These are phyloP conservation scores for Alosa sapidissima DNA, from an alignment of 2,797 vertebrate genomes.

Conservation along the genomic window DNA sequence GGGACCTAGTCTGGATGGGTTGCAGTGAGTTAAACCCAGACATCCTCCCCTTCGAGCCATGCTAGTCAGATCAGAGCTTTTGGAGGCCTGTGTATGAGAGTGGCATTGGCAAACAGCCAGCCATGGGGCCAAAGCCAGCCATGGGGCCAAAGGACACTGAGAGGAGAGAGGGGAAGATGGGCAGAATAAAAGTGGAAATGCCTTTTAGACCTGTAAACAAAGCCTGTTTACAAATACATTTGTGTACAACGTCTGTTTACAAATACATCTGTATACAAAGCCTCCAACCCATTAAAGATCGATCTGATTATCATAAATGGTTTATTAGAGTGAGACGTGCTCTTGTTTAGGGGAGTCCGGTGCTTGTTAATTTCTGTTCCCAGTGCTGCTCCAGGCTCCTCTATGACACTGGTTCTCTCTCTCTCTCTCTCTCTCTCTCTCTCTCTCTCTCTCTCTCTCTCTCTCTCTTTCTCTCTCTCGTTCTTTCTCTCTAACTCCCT, in stretches of 20 bases:
- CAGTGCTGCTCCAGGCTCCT: neutral
- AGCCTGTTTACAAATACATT: neutral
- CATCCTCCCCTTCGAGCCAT: neutral
- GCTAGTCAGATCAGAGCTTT: too few species aligned
- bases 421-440: neutral
- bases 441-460: constrained; percentile 23
- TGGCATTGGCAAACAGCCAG: too few species aligned
- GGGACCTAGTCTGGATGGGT: too few species aligned
- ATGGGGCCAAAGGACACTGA: too few species aligned
- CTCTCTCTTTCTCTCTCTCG: constrained; percentile 25
- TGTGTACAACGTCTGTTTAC: neutral
- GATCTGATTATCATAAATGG: neutral
- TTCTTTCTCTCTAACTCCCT: neutral
- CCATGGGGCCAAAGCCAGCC: too few species aligned
- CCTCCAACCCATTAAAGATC: neutral
- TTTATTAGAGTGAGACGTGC: neutral
- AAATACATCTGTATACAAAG: neutral
- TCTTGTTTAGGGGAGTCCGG: neutral
- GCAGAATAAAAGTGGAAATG: neutral
- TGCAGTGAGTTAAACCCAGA: neutral
- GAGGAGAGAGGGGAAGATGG: neutral
- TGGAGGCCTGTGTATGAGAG: too few species aligned
- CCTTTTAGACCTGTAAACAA: neutral
- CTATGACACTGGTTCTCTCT: neutral
- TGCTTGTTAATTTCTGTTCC: neutral